phyloP scores from a whole-genome alignment of 2,797 vertebrate species.

The Rhinogobio ventralis region DNA sequence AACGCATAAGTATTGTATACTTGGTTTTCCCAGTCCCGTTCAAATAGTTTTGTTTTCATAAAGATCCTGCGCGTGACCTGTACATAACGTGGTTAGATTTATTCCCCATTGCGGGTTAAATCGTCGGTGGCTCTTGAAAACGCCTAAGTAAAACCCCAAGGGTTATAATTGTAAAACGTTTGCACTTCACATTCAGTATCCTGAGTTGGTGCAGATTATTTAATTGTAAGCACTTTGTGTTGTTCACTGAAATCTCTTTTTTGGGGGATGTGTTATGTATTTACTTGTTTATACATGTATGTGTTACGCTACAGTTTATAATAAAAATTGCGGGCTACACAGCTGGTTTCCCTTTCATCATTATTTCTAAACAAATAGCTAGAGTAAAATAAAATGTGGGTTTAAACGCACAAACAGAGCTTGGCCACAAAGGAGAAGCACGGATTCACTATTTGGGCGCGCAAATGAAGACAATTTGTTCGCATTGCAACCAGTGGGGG shows the following conservation, averaged over 20 bases:
- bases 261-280: constrained; percentile 64
- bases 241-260: constrained; percentile 72
- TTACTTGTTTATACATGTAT: constrained; percentile 34
- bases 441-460: not conserved
- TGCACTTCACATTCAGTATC: constrained; percentile 71
- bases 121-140: constrained; percentile 77
- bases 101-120: constrained; percentile 72
- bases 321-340: constrained; percentile 54
- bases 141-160: constrained; percentile 81
- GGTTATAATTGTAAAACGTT: constrained; percentile 75
- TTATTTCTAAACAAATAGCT: not conserved
- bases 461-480: not conserved
- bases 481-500: constrained; percentile 4
- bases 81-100: constrained; percentile 76
- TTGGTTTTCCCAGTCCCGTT: constrained; percentile 71
- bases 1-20: constrained; percentile 77
- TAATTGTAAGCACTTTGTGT: constrained; percentile 71
- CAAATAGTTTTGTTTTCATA: constrained; percentile 72
- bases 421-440: not conserved
- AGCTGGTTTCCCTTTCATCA: constrained; percentile 1
- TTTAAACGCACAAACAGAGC: not conserved
- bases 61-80: constrained; percentile 73
- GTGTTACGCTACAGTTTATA: constrained; percentile 42
- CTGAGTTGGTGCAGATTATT: constrained; percentile 74
- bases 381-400: not conserved